Base-by-base conservation (phyloP, 2,797 vertebrate genomes). In the Rhadinocentrus ornatus region DNA sequence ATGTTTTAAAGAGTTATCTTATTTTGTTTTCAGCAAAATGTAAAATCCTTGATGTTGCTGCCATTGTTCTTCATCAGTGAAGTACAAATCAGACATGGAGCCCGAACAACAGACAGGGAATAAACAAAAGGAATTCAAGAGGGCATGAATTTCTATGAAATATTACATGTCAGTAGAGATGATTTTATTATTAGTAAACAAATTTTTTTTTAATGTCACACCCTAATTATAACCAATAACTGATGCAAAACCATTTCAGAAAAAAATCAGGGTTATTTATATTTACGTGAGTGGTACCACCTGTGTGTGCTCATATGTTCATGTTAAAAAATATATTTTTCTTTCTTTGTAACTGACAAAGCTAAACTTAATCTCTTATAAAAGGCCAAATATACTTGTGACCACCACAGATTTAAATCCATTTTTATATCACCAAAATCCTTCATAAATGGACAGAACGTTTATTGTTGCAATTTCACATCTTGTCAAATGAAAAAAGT, bases 401-500 rank as follows among this genome's bases (percentile, higher is more conserved):
- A 65, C 26, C 52, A 64, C 26, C 35, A 6, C 8, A 44, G 7
- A 1, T 46, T 62, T 58, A n/a, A 55, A 32, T 64, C 24, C 3
- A 44, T 6, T 18, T 56, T 69, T 56, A 50, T 62, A 64, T 39
- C 29, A 62, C 29, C 39, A 29, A 62, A 0, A 6, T 58, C n/a
- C 5, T 37, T 22, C 62, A 32, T 29, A 22, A 50, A 27, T 39
- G 11, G 15, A 54, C 46, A 13, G 29, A 6, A 6, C 39, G 20
- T 53, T 46, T 18, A 5, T 44, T 6, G 31, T 63, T 48, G 48
- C 8, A 52, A n/a, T 64, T 75, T 59, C 16, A 50, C 34, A 67
- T 76, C 12, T 73, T 76, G 66, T 66, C 68, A 77, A 77, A 73
- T 63, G 16, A 59, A 2, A n/a, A 9, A 27, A 12, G n/a, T 48